phyloP scores from a whole-genome alignment of 2,888 invertebrate genomes.

The Trilocha varians region DNA sequence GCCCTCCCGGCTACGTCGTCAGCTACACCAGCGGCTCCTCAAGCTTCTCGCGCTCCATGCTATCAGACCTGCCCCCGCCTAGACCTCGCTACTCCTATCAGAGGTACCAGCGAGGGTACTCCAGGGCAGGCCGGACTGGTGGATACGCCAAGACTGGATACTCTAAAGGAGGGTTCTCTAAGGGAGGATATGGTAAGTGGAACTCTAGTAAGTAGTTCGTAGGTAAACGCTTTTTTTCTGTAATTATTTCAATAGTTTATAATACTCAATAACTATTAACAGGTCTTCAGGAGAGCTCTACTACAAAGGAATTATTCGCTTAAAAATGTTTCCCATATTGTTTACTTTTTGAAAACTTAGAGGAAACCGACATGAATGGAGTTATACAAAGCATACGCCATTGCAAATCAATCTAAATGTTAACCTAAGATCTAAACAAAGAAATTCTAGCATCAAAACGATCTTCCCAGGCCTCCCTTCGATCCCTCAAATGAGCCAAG shows the following conservation, averaged over 20 bases:
- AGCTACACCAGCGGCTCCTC: constrained; percentile 42
- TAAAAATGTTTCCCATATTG: too few relatives aligned
- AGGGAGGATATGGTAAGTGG: constrained; percentile 36
- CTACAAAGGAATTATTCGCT: too few relatives aligned
- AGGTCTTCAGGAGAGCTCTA: too few relatives aligned
- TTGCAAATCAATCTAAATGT: too few relatives aligned
- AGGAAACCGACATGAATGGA: too few relatives aligned
- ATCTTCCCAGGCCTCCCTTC: constrained; percentile 19
- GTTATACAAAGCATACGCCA: too few relatives aligned
- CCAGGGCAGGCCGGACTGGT: constrained; percentile 33
- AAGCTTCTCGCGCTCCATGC: constrained; percentile 80
- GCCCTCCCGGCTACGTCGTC: constrained; percentile 76
- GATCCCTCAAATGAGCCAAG: constrained; percentile 30
- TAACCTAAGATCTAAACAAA: too few relatives aligned
- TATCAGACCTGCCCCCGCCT: constrained; percentile 64
- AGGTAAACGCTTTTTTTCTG: constrained; percentile 3
- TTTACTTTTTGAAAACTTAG: too few relatives aligned
- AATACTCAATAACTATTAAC: too few relatives aligned
- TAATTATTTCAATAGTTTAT: not conserved
- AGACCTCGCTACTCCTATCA: constrained; percentile 50
- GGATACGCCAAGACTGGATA: constrained; percentile 28
- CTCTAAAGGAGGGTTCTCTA: constrained; percentile 39
- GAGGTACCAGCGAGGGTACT: constrained; percentile 35
- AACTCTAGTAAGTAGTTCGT: constrained; percentile 32
- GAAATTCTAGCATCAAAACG: too few relatives aligned